Evolutionary conservation across 2,113 vertebrate genomes (phyloP).

Genomic region (Pontoporia blainvillei): DNA sequence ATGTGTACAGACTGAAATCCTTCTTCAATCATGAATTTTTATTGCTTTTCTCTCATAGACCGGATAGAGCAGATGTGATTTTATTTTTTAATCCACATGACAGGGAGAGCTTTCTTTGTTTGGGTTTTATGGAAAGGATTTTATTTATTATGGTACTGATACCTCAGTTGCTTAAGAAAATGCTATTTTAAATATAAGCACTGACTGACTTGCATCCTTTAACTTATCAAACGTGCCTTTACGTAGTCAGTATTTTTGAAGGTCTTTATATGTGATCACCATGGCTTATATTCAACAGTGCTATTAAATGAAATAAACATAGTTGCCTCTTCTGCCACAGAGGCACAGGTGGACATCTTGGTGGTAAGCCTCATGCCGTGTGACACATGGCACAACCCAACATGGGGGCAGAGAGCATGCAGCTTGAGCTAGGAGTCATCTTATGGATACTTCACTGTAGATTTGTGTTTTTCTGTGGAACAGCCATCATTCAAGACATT

Average conservation of each 20-base stretch:
- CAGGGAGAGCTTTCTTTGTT: not conserved
- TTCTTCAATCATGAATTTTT: conserved; percentile 21
- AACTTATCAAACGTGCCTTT: not conserved
- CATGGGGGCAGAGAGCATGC: conserved; percentile 84
- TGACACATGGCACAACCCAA: conserved; percentile 87
- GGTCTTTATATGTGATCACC: conserved; percentile 7
- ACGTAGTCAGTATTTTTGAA: not conserved
- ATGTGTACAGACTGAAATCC: not conserved
- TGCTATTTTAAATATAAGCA: not conserved
- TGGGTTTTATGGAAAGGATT: not conserved
- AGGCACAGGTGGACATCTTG: conserved; percentile 86
- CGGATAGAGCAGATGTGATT: conserved; percentile 1
- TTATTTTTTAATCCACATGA: conserved; percentile 42
- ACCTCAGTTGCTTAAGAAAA: not conserved
- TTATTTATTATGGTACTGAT: not conserved
- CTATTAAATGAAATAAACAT: conserved; percentile 50
- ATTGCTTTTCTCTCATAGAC: conserved; percentile 8
- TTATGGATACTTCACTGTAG: conserved; percentile 62
- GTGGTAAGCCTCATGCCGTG: conserved; percentile 81
- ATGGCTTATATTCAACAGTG: not conserved
- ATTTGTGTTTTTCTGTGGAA: conserved; percentile 51
- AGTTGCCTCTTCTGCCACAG: conserved; percentile 53
- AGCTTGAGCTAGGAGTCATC: conserved; percentile 75
- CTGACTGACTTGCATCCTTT: not conserved
- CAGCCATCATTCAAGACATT: conserved; percentile 3